Evolutionary conservation across 2,113 vertebrate genomes (phyloP).

Genomic region (Silurus asotus): DNA sequence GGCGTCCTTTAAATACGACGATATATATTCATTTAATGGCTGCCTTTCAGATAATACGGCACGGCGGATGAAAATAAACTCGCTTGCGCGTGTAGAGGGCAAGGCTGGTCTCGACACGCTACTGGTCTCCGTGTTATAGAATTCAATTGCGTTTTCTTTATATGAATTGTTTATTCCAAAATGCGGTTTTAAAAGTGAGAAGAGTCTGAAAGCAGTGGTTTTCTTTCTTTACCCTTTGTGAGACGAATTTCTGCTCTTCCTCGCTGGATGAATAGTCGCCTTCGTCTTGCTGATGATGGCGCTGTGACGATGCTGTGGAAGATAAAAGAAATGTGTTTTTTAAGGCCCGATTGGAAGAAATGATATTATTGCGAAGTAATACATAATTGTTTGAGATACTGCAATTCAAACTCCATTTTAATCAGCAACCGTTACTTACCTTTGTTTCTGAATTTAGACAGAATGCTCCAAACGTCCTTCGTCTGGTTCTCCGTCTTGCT

Average conservation of each 20-base stretch:
- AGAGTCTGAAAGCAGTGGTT: background rate
- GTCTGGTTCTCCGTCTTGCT: constrained; percentile 50
- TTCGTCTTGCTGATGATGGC: constrained; percentile 48
- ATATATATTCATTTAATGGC: background rate
- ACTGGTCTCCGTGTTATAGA: background rate
- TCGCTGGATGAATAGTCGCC: constrained; percentile 74
- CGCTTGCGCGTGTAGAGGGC: background rate
- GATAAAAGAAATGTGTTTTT: background rate
- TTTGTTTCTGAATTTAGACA: constrained; percentile 70
- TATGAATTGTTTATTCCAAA: background rate
- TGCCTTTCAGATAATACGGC: background rate
- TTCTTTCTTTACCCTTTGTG: constrained; percentile 71
- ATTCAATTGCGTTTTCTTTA: background rate
- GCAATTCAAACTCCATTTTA: background rate
- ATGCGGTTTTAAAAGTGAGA: background rate
- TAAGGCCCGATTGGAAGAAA: background rate
- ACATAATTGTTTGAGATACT: background rate
- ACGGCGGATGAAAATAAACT: background rate
- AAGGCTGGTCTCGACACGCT: constrained; percentile 10
- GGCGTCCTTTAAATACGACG: background rate
- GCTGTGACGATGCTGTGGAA: constrained; percentile 58
- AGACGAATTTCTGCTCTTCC: constrained; percentile 64
- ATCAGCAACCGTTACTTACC: constrained; percentile 50
- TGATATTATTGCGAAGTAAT: background rate
- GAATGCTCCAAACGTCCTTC: constrained; percentile 66